These are phyloP conservation scores for Pyralis farinalis DNA, from an alignment of 2,888 invertebrate species.

Conservation along the genomic window DNA sequence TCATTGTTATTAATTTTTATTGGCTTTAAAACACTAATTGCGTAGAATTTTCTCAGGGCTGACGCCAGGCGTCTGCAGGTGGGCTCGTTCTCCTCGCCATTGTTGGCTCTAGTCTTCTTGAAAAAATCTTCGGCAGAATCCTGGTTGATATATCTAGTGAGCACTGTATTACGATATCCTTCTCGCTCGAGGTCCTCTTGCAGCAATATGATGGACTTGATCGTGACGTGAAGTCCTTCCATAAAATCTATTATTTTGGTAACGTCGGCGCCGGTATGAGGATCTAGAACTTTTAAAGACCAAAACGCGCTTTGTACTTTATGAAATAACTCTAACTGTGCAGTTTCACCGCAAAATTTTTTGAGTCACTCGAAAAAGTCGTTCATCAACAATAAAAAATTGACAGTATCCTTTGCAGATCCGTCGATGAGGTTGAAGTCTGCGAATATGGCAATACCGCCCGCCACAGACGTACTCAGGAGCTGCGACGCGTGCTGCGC, in stretches of 20 bases:
- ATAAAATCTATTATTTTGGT: constrained; percentile 6
- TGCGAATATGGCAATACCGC: constrained; percentile 13
- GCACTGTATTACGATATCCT: constrained; percentile 1
- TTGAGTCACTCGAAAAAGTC: constrained; percentile 8
- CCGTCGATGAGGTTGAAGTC: constrained; percentile 14
- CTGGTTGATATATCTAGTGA: constrained; percentile 9
- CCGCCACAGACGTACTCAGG: constrained; percentile 21
- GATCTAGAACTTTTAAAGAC: not conserved
- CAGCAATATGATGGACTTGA: constrained; percentile 6
- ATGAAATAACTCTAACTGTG: no score
- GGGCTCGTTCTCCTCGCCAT: not conserved
- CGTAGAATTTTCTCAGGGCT: constrained; percentile 5
- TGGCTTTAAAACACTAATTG: not conserved
- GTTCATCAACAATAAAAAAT: constrained; percentile 16
- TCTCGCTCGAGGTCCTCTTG: constrained; percentile 7
- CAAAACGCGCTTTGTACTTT: no score
- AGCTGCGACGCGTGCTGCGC: constrained; percentile 20
- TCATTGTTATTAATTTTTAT: not conserved
- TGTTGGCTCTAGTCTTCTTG: constrained; percentile 5
- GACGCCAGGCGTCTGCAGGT: constrained; percentile 6
- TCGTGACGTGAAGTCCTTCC: constrained; percentile 9
- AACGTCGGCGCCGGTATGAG: not conserved
- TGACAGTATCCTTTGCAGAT: constrained; percentile 13
- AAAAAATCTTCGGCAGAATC: constrained; percentile 5
- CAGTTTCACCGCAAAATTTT: not conserved